A percentile compares a stretch with the other conserved stretches of the same genome.
Evolutionary conservation across 2,113 vertebrate species (phyloP).

Genomic region (Pheucticus melanocephalus): DNA sequence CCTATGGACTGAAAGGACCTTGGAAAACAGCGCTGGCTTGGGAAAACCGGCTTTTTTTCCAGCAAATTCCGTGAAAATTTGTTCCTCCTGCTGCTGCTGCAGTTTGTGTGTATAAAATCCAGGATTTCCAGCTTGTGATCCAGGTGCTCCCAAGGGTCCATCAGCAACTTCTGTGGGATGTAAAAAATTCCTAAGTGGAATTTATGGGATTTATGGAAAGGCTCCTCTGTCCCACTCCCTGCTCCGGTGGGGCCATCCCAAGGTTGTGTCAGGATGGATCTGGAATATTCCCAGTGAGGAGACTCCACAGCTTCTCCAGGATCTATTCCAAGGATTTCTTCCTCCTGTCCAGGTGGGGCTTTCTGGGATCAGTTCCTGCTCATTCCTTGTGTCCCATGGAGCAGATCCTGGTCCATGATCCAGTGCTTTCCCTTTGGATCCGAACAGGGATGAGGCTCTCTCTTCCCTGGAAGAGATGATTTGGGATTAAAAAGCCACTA

Average conservation of each 20-base stretch:
- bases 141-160: neutral
- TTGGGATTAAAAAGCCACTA: neutral
- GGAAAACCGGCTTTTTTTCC: neutral
- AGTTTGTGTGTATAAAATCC: neutral
- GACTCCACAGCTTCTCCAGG: rapidly evolving
- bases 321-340: neutral
- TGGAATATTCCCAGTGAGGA: neutral
- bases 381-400: rapidly evolving
- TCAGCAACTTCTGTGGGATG: neutral
- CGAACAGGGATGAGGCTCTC: rapidly evolving
- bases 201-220: neutral
- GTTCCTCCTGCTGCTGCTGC: neutral
- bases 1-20: neutral
- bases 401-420: neutral
- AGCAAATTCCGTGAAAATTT: neutral
- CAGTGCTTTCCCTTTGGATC: neutral
- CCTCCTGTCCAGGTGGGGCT: neutral
- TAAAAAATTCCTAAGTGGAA: no score
- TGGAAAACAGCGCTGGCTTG: neutral
- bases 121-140: neutral
- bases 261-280: rapidly evolving
- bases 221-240: no score
- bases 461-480: neutral
- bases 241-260: rapidly evolving
- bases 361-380: neutral